Conservation (phyloP, 2,113 vertebrate genomes). For the Cyprinus carpio region DNA sequence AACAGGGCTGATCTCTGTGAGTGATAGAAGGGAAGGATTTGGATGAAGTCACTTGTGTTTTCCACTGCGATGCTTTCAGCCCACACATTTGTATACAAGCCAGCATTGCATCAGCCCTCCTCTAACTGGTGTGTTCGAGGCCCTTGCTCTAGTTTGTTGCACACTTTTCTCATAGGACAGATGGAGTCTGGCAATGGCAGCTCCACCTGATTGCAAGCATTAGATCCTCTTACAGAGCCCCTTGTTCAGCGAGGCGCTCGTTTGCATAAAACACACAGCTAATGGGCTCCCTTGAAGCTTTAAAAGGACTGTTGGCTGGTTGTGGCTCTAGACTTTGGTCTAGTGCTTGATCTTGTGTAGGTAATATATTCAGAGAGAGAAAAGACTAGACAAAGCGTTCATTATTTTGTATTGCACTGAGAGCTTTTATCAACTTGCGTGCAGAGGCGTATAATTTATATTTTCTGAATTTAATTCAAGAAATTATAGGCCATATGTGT, state of each 20-base stretch:
- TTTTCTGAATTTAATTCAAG: not conserved
- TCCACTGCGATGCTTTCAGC: constrained; percentile 15
- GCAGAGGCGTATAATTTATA: not conserved
- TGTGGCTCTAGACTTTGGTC: not conserved
- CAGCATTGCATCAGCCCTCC: constrained; percentile 7
- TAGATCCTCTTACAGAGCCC: not conserved
- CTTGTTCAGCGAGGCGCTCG: not conserved
- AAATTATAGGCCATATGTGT: not conserved
- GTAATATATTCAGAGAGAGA: not conserved
- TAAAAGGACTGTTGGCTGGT: not conserved
- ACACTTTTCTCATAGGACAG: not conserved
- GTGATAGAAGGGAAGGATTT: constrained; percentile 29
- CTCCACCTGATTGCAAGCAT: constrained; percentile 18
- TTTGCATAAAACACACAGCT: constrained; percentile 19
- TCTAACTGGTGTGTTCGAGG: not conserved
- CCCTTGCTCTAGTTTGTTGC: not conserved
- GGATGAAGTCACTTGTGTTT: constrained; percentile 26
- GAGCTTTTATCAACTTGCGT: not conserved
- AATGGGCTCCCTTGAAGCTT: constrained; percentile 16
- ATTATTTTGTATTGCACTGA: not conserved
- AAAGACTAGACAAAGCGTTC: not conserved
- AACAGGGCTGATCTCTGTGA: not conserved
- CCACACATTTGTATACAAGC: constrained; percentile 29
- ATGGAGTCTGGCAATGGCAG: not conserved
- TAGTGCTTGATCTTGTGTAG: not conserved